These are phyloP conservation scores for Morphnarchus princeps DNA, from an alignment of 2,113 vertebrate species.

Conservation along the genomic window DNA sequence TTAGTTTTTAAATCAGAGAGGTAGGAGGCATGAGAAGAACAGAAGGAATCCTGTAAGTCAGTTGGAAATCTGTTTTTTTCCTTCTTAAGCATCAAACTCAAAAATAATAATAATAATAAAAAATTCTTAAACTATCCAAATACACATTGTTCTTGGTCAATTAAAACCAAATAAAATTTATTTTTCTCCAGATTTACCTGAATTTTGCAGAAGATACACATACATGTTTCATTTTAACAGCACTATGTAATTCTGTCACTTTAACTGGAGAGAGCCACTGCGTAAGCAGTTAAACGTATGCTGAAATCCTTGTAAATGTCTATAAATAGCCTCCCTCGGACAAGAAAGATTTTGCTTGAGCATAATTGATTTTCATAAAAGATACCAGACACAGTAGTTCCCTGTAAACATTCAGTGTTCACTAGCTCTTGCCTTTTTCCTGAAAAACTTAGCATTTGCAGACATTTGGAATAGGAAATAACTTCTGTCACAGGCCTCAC, in stretches of 20 bases:
- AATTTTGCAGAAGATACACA: background rate
- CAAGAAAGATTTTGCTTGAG: background rate
- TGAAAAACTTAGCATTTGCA: background rate
- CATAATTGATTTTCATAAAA: background rate
- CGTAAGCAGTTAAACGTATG: background rate
- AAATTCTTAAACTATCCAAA: background rate
- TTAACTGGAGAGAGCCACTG: background rate
- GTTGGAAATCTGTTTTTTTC: background rate
- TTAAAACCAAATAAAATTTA: background rate
- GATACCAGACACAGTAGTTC: background rate
- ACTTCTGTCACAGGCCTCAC: background rate
- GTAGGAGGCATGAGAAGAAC: background rate
- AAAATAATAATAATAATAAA: background rate
- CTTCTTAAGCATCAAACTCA: background rate
- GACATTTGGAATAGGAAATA: background rate
- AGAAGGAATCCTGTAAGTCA: background rate
- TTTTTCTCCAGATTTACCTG: background rate
- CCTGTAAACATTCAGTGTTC: background rate
- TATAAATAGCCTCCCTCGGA: background rate
- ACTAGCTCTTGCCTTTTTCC: background rate
- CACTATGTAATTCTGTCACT: background rate
- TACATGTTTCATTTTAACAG: background rate
- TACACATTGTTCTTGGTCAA: fast-evolving
- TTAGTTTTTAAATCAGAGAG: background rate
- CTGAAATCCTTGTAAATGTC: background rate